These are phyloP conservation scores for Pseudobourletiella spinata DNA, from an alignment of 1,140 invertebrate species.

Conservation along the genomic window DNA sequence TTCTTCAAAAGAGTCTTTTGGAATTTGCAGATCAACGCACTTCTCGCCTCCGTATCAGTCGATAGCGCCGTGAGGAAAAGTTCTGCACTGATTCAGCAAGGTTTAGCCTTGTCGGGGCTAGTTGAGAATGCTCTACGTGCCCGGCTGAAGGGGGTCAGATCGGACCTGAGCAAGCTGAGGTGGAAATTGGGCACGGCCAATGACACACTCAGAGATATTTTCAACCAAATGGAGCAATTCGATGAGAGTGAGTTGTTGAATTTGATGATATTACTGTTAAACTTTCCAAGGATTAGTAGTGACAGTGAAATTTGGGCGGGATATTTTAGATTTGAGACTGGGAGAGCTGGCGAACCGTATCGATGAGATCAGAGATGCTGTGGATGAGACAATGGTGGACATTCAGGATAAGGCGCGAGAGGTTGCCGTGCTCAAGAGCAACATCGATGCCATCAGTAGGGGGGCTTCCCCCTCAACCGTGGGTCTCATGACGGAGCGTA, in stretches of 20 bases:
- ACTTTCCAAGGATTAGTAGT: neutral
- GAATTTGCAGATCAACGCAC: neutral
- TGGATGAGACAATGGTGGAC: slow-evolving; percentile 7
- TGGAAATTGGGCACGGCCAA: slow-evolving; percentile 17
- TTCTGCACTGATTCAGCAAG: slow-evolving; percentile 11
- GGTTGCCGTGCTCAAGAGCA: slow-evolving; percentile 10
- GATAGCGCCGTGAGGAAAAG: neutral
- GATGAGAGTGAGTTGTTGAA: slow-evolving; percentile 11
- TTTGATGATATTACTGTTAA: neutral
- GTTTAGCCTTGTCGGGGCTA: slow-evolving; percentile 3
- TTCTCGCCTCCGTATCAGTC: neutral
- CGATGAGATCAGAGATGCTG: slow-evolving; percentile 11
- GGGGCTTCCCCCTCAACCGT: slow-evolving; percentile 9
- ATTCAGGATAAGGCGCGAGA: slow-evolving; percentile 15
- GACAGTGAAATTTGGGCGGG: neutral
- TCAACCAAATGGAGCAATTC: slow-evolving; percentile 12
- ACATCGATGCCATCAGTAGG: slow-evolving; percentile 18
- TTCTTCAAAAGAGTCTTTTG: neutral
- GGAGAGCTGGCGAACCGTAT: slow-evolving; percentile 21
- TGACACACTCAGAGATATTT: slow-evolving; percentile 16
- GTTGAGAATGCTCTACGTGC: slow-evolving; percentile 12
- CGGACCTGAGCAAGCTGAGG: slow-evolving; percentile 4
- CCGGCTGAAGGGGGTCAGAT: neutral
- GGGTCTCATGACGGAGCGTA: neutral
- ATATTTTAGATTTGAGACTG: slow-evolving; percentile 15